phyloP scores from a whole-genome alignment of 1,140 invertebrate genomes.

The Wasmannia auropunctata region DNA sequence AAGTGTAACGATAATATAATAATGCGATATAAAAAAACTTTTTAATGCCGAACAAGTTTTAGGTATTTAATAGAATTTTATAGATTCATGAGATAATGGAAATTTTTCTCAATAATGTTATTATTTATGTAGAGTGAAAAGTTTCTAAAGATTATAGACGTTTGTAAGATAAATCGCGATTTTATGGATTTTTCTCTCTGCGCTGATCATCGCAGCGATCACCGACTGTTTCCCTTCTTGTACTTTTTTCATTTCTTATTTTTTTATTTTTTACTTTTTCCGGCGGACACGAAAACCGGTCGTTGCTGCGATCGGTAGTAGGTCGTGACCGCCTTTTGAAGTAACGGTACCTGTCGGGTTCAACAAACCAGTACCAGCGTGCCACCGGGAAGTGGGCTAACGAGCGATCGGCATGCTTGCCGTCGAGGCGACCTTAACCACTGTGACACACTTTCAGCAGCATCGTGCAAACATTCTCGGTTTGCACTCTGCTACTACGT shows the following conservation, averaged over 20 bases:
- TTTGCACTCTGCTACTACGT: neutral
- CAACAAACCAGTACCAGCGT: slow-evolving; percentile 77
- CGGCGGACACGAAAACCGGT: neutral
- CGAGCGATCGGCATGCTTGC: slow-evolving; percentile 75
- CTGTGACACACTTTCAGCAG: slow-evolving; percentile 68
- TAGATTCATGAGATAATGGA: neutral
- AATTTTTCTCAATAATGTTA: neutral
- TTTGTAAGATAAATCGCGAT: neutral
- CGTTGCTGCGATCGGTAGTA: slow-evolving; percentile 70
- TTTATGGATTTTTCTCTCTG: neutral
- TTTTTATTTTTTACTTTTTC: neutral
- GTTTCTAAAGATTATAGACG: neutral
- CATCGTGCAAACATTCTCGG: slow-evolving; percentile 9
- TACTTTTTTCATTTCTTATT: neutral
- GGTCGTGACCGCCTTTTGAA: slow-evolving; percentile 81
- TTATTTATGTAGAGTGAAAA: neutral
- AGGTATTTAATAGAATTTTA: neutral
- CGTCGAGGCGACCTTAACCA: slow-evolving; percentile 78
- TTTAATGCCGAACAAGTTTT: neutral
- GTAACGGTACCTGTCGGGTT: slow-evolving; percentile 80
- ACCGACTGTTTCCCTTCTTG: neutral
- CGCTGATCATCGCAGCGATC: neutral
- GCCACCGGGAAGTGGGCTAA: slow-evolving; percentile 82
- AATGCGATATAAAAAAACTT: neutral
- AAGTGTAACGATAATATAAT: neutral